phyloP scores from a whole-genome alignment of 2,113 vertebrate species.

The Paramormyrops kingsleyae region DNA sequence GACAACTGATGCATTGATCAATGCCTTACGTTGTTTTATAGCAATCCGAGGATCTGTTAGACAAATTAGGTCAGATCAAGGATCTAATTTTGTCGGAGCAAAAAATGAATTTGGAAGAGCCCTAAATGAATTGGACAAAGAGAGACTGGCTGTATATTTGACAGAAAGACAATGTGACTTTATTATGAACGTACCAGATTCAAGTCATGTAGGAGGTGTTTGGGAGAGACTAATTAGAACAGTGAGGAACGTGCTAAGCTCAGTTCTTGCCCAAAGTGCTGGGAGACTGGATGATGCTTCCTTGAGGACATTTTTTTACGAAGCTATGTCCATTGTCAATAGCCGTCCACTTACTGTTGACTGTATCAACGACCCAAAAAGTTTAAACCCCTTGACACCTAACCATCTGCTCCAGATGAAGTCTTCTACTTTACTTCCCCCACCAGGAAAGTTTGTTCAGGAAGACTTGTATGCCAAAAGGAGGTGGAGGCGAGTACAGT shows the following conservation, averaged over 20 bases:
- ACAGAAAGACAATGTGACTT: constrained; percentile 25
- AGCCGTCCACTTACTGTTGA: too few species aligned
- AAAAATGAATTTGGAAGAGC: too few species aligned
- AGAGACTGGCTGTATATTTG: too few species aligned
- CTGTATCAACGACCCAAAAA: not conserved
- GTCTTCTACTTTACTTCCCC: not conserved
- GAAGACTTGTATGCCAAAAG: not conserved
- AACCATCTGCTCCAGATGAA: not conserved
- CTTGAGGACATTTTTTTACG: not conserved
- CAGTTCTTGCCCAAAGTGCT: not conserved
- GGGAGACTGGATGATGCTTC: not conserved
- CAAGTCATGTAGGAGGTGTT: constrained; percentile 1
- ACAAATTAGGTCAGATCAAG: too few species aligned
- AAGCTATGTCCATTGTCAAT: not conserved
- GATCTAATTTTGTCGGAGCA: too few species aligned
- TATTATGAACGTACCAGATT: constrained; percentile 14
- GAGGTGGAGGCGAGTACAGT: not conserved
- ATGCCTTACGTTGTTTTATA: too few species aligned
- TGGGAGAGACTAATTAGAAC: constrained; percentile 9
- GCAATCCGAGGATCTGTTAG: too few species aligned
- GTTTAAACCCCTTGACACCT: not conserved
- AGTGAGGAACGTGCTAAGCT: not conserved
- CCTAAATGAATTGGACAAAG: too few species aligned
- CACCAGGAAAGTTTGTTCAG: not conserved
- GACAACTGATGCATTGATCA: too few species aligned